Evolutionary conservation across 2,888 invertebrate species (phyloP), one percentile per base, ranked within the genome.

Genomic region (Syritta pipiens): DNA sequence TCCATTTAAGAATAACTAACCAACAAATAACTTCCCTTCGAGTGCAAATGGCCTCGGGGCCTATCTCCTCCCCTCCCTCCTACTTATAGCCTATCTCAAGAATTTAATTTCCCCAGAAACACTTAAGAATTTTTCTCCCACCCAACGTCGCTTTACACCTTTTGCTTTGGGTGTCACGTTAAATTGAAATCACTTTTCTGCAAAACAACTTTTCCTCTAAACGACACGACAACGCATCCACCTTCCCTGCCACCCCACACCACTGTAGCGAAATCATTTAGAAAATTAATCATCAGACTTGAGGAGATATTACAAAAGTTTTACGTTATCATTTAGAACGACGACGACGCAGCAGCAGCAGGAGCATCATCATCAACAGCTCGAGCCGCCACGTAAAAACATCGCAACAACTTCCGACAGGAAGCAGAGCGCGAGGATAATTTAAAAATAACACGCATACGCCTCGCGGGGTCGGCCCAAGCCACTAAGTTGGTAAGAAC

Each of bases 291-390:
- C 69, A 62, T 46, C 53, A 60, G 53, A 62, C 53, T 46, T 46
- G 60, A 37, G 51, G 60, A 62, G 62, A 62, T 62, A 71, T 71
- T 71, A 53, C 62, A 71, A 71, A 71, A 71, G 46, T 71, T 71
- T 62, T 46, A 12, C 51, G 35, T 37, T 53, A 69, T 60, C 60
- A 57, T 30, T 69, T 24, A 35, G 44, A 4, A 10, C 7, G 19
- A 42, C 40, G 26, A 9, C 7, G 28, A 12, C 14, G 12, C 7
- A 37, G 49, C 19, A 19, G 26, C 30, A 19, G 14, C 12, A 9
- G 10, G 6, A 12, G 14, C 5, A n/a, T 7, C 60, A 59, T 14
- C 20, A 26, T 2, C 26, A 55, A 17, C n/a, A 46, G 20, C 32
- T n/a, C n/a, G n/a, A 37, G 12, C 12, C 12, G 4, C 12, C 37